Base-by-base conservation (phyloP, 2,888 invertebrate species). In the Cecidostiba fungosa region DNA sequence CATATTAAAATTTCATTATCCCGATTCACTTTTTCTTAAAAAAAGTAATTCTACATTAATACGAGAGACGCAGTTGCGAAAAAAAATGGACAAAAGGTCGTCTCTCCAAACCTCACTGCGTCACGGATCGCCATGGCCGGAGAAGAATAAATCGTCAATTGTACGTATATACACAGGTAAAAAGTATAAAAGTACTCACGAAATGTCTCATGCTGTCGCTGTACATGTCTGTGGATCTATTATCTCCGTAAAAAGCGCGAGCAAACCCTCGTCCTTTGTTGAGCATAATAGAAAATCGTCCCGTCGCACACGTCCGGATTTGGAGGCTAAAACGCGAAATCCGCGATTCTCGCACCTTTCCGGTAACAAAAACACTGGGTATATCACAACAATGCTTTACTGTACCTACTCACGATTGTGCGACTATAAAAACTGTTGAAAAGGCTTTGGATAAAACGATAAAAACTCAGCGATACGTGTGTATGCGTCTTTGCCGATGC, bases 311-410 rank as follows among this genome's bases (percentile, higher is more conserved):
- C 54, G n/a, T 19, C 6, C 2, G 6, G 54, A 59, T n/a, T 59
- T 59, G n/a, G 23, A 59, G 54, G 54, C 54, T 59, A 59, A 59
- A 59, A 59, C n/a, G 54, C 54, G n/a, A 59, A 59, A 59, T 50
- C 50, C 50, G 19, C 50, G 3, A 50, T 23, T 59, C 39, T 1
- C 23, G 54, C 54, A 59, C 23, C 6, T 59, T 50, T 19, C 54
- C 8, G 54, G 54, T 59, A n/a, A 59, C n/a, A n/a, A 59, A 59
- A 59, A 59, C 19, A 59, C 54, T 59, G 54, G 54, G 6, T 23
- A 6, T 23, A 5, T 5, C 19, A n/a, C n/a, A 59, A 59, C 54
- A 59, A 59, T 59, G 54, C 54, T 59, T n/a, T 23, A 23, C 54
- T n/a, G 0, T 59, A 8, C 5, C 2, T 50, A 50, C 54, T n/a